These are phyloP conservation scores for Syritta pipiens DNA, from an alignment of 2,888 invertebrate species.

Conservation along the genomic window DNA sequence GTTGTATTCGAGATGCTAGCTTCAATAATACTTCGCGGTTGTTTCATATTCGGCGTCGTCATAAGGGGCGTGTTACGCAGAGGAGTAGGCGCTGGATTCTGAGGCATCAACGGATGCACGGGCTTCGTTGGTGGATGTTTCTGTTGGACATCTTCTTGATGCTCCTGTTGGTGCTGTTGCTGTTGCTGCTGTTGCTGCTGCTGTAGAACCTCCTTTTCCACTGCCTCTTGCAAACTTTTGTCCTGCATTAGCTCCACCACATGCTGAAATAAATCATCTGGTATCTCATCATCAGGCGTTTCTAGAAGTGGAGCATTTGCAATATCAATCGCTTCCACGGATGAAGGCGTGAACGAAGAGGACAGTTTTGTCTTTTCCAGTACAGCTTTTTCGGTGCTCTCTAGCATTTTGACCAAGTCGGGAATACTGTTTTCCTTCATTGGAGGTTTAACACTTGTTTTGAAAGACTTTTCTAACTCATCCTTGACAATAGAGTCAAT, in stretches of 20 bases:
- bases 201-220: constrained; percentile 80
- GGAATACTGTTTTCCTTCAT: constrained; percentile 77
- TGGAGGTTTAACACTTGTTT: constrained; percentile 64
- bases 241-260: constrained; percentile 86
- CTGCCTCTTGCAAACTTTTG: constrained; percentile 86
- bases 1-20: constrained; percentile 57
- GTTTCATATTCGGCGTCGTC: constrained; percentile 11
- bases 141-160: no score
- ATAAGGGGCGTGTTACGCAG: constrained; percentile 8
- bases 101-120: not conserved
- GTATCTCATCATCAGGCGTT: constrained; percentile 84
- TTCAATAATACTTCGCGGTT: constrained; percentile 71
- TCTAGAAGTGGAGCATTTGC: constrained; percentile 74
- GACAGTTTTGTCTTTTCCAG: constrained; percentile 68
- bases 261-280: constrained; percentile 86
- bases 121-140: constrained; percentile 3
- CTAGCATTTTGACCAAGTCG: constrained; percentile 81
- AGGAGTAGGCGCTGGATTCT: constrained; percentile 9
- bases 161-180: constrained; percentile 23
- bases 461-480: constrained; percentile 73
- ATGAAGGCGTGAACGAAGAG: constrained; percentile 50
- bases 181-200: constrained; percentile 58
- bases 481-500: constrained; percentile 78
- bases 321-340: constrained; percentile 75
- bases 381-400: constrained; percentile 75